phyloP scores from a whole-genome alignment of 2,797 vertebrate species.

The Cygnus olor region DNA sequence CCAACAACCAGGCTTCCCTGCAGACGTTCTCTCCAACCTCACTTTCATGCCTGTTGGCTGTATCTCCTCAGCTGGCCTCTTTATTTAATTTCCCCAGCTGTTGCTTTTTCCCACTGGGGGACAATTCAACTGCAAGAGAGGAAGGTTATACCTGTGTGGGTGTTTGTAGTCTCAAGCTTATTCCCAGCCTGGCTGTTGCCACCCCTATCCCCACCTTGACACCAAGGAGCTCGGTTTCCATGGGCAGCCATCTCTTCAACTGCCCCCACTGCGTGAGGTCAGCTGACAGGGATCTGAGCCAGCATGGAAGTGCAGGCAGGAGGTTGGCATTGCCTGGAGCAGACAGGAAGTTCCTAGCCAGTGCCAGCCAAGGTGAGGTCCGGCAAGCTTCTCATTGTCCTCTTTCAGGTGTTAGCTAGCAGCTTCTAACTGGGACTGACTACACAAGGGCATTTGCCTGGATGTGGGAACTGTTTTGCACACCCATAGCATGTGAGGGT shows the following conservation, averaged over 20 bases:
- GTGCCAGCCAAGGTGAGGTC: rapidly evolving
- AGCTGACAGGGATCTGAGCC: rapidly evolving
- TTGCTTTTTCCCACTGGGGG: background rate
- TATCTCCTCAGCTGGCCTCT: background rate
- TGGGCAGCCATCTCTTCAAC: background rate
- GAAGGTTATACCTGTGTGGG: background rate
- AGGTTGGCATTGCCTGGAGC: background rate
- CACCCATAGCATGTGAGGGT: rapidly evolving
- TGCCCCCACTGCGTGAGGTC: rapidly evolving
- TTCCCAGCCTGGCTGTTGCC: background rate
- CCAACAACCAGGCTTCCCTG: background rate
- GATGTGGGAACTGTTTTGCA: background rate
- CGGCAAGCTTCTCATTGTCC: background rate
- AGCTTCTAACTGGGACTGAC: background rate
- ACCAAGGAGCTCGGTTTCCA: background rate
- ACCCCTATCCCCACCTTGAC: rapidly evolving
- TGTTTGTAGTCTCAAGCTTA: background rate
- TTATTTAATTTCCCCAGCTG: background rate
- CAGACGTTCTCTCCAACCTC: background rate
- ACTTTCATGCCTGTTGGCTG: background rate
- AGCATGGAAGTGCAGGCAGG: rapidly evolving
- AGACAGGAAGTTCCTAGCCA: background rate
- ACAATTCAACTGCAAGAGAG: background rate
- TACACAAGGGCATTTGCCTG: background rate
- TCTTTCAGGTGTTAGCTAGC: background rate